Base-by-base conservation (phyloP, 2,888 invertebrate genomes). In the Meteorus cinctellus region DNA sequence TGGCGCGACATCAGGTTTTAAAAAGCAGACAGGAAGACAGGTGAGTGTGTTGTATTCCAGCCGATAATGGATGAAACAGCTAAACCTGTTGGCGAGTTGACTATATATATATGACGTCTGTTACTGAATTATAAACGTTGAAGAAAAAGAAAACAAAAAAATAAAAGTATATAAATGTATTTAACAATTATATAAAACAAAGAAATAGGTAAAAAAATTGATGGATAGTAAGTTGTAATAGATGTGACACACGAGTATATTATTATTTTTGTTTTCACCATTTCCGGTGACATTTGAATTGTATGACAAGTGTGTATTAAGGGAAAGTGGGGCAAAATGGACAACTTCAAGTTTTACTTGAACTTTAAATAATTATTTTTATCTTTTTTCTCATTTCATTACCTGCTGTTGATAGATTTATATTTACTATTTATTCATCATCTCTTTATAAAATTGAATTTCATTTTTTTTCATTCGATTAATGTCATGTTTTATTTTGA, bases 221-320 rank as follows among this genome's bases (percentile, higher is more conserved):
- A n/a, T 10, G 2, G 19, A 55, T 55, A 55, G 8, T 4, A 45
- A 5, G 14, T 27, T 29, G 48, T 68, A 48, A 68, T 68, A 5
- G 68, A 75, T 75, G 63, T 63, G 10, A 55, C 48, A 34, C 65
- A 75, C 70, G 74, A 45, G 59, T 67, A 29, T 31, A 19, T 55
- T 55, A 55, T 19, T 55, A 19, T 19, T 34, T 70, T 75, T 55
- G 60, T 75, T 75, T 75, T 75, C 75, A 75, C 75, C 63, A 75
- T 70, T 75, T 75, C 75, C 75, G 70, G 70, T 48, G 68, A 55
- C 55, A 55, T 55, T n/a, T 55, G 55, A 55, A 55, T 55, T 19
- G 48, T n/a, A 55, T 55, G 55, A 55, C 55, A 19, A 55, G 19
- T 55, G 24, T 55, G 19, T 24, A 55, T 55, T 55, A 19, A 19